phyloP scores from a whole-genome alignment of 2,888 invertebrate species.

The Thera obeliscata region DNA sequence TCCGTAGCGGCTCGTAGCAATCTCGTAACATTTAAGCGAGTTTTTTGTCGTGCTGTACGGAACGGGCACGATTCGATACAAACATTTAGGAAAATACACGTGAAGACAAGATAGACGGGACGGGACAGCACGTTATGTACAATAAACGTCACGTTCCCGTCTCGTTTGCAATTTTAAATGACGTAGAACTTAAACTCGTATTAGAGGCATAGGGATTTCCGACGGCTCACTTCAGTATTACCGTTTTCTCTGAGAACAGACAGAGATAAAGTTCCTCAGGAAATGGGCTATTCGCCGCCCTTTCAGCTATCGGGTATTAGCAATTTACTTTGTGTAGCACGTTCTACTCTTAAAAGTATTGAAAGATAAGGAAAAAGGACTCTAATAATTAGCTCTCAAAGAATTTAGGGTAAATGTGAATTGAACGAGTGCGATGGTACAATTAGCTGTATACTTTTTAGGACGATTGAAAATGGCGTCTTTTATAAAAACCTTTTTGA shows the following conservation, averaged over 20 bases:
- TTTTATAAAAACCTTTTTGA: slow-evolving; percentile 44
- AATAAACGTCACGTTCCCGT: too few relatives aligned
- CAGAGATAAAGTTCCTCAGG: slow-evolving; percentile 72
- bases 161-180: slow-evolving; percentile 17
- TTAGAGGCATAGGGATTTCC: slow-evolving; percentile 52
- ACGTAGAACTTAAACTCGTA: slow-evolving; percentile 58
- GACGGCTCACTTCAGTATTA: slow-evolving; percentile 51
- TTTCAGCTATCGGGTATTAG: slow-evolving; percentile 73
- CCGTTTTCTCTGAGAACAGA: slow-evolving; percentile 49
- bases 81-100: too few relatives aligned
- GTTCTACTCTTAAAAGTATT: slow-evolving; percentile 64
- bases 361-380: slow-evolving; percentile 62
- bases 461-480: slow-evolving; percentile 39
- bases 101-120: too few relatives aligned
- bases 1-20: slow-evolving; percentile 33
- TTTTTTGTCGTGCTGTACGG: too few relatives aligned
- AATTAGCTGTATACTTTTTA: slow-evolving; percentile 56
- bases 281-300: slow-evolving; percentile 73
- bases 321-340: slow-evolving; percentile 76
- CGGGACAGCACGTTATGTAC: too few relatives aligned
- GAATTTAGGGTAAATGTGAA: slow-evolving; percentile 62
- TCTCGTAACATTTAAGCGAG: slow-evolving; percentile 35
- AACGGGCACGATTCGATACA: too few relatives aligned
- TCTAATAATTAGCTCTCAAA: slow-evolving; percentile 69
- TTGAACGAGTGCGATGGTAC: slow-evolving; percentile 59